Evolutionary conservation across 2,113 vertebrate genomes (phyloP).

Genomic region (Isichthys henryi): DNA sequence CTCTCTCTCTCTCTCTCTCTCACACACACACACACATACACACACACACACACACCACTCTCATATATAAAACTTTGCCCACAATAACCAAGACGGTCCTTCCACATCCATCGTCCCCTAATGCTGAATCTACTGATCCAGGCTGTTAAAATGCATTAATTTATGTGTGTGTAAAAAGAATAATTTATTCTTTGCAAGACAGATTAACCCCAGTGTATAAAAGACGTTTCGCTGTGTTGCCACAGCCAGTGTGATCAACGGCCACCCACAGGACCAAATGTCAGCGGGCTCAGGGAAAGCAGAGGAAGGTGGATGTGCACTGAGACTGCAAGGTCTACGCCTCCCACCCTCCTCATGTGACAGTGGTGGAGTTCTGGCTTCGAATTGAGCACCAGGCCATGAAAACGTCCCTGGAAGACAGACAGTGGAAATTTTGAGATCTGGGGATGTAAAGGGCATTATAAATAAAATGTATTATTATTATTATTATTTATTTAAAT

Average conservation of each 20-base stretch:
- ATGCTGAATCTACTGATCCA: not conserved
- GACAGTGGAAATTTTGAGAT: not conserved
- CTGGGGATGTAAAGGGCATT: no score
- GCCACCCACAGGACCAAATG: not conserved
- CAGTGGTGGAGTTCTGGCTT: constrained; percentile 58
- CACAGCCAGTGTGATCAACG: not conserved
- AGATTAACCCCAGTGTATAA: not conserved
- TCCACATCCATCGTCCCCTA: not conserved
- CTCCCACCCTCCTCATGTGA: constrained; percentile 44
- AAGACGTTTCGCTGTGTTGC: not conserved
- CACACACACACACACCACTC: not conserved
- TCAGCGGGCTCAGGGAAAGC: not conserved
- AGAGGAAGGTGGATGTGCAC: not conserved
- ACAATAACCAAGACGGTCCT: not conserved
- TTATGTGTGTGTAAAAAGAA: not conserved
- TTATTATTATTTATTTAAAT: no score
- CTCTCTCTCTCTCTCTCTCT: no score
- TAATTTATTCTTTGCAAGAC: not conserved
- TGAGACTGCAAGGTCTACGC: not conserved
- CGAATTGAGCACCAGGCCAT: constrained; percentile 67
- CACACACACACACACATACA: not conserved
- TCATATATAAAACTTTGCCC: not conserved
- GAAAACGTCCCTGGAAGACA: constrained; percentile 58
- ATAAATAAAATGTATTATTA: no score
- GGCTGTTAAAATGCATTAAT: not conserved